phyloP scores from a whole-genome alignment of 2,113 vertebrate species.

The Argyrosomus japonicus region DNA sequence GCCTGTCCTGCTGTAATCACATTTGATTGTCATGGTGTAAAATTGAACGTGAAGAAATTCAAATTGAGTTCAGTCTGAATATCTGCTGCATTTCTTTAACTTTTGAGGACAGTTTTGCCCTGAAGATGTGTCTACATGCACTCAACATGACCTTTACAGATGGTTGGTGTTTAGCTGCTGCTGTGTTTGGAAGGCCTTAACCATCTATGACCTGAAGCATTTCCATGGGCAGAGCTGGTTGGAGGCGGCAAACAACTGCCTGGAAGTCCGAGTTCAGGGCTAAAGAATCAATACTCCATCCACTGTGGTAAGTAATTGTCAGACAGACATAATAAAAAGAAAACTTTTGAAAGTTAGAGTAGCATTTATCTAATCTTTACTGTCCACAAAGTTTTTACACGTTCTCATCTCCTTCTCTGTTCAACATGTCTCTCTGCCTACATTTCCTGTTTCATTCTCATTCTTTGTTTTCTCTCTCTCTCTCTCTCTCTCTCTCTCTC shows the following conservation, averaged over 20 bases:
- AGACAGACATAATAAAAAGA: neutral
- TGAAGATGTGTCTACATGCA: neutral
- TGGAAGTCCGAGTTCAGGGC: neutral
- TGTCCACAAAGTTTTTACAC: neutral
- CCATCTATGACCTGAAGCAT: neutral
- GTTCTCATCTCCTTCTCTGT: neutral
- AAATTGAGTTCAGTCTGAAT: neutral
- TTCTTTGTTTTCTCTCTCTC: neutral
- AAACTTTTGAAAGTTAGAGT: neutral
- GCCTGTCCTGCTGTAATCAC: no score
- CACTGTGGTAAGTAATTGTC: no score
- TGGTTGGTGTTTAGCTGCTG: neutral
- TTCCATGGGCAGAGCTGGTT: neutral
- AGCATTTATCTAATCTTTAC: neutral
- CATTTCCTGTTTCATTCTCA: neutral
- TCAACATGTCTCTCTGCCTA: neutral
- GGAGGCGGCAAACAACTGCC: neutral
- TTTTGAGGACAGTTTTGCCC: neutral
- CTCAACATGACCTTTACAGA: neutral
- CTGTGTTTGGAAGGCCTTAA: neutral
- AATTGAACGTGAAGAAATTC: no score
- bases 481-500: neutral
- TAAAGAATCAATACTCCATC: neutral
- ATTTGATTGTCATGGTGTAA: neutral
- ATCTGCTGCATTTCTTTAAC: neutral